Conservation (phyloP, 2,888 invertebrate species). For the Holacanthella duospinosa region DNA sequence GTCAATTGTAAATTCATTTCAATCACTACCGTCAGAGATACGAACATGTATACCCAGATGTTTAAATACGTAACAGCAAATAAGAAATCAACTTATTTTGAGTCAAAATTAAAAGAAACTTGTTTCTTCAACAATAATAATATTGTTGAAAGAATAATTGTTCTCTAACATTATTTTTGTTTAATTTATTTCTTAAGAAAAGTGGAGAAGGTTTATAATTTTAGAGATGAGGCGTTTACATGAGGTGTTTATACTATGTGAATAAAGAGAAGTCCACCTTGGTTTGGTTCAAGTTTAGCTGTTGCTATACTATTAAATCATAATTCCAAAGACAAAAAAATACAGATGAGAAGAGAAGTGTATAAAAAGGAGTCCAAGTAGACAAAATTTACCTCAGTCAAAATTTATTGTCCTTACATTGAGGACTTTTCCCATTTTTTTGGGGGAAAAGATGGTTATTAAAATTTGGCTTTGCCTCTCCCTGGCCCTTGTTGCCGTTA, state of each 20-base stretch:
- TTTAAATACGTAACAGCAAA: no score
- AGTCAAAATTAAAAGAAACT: no score
- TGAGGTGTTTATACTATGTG: background rate
- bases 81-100: no score
- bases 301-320: slow-evolving; percentile 3
- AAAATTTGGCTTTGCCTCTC: background rate
- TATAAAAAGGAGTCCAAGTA: background rate
- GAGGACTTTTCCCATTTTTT: background rate
- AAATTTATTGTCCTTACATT: background rate
- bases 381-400: background rate
- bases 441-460: background rate
- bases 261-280: background rate
- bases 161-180: no score
- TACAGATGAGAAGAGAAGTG: background rate
- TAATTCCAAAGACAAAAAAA: background rate
- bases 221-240: no score
- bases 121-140: no score
- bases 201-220: no score
- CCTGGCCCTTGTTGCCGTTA: background rate
- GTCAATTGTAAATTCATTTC: no score
- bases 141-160: no score
- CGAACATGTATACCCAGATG: no score
- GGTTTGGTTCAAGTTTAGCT: background rate
- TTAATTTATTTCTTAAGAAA: no score
- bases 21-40: no score